Conservation (phyloP, 1,140 invertebrate species). For the Matsumurasca onukii region DNA sequence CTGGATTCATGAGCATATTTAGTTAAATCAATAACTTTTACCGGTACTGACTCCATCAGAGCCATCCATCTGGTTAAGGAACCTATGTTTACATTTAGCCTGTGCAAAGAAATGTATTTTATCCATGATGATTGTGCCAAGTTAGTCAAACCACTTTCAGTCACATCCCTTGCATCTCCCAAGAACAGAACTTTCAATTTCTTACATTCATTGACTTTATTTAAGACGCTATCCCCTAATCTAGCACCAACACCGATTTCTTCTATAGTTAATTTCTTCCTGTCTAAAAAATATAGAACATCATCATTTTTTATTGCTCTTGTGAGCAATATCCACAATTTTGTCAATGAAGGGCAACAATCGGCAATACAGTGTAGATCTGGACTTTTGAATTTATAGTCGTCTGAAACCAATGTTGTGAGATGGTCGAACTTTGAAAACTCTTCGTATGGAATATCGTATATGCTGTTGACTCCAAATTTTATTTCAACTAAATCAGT, state of each 20-base stretch:
- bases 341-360: not conserved
- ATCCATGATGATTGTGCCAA: not conserved
- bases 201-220: slow-evolving; percentile 1
- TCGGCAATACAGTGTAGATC: not conserved
- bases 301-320: slow-evolving; percentile 7
- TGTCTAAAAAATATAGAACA: slow-evolving; percentile 3
- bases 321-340: slow-evolving; percentile 6
- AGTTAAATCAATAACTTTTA: slow-evolving; percentile 6
- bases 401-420: not conserved
- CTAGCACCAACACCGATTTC: not conserved
- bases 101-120: slow-evolving; percentile 8
- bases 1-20: not conserved
- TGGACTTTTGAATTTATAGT: slow-evolving; percentile 3
- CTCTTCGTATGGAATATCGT: not conserved
- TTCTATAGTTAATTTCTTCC: slow-evolving; percentile 1
- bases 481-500: not conserved
- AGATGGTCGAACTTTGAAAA: slow-evolving; percentile 9
- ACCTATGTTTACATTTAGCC: no score
- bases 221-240: not conserved
- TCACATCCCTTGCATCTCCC: not conserved
- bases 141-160: not conserved
- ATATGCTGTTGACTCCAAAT: not conserved
- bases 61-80: no score
- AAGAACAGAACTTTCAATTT: slow-evolving; percentile 1
- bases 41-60: no score